Conservation (phyloP, 2,113 vertebrate species). For the Actinemys pallida region DNA sequence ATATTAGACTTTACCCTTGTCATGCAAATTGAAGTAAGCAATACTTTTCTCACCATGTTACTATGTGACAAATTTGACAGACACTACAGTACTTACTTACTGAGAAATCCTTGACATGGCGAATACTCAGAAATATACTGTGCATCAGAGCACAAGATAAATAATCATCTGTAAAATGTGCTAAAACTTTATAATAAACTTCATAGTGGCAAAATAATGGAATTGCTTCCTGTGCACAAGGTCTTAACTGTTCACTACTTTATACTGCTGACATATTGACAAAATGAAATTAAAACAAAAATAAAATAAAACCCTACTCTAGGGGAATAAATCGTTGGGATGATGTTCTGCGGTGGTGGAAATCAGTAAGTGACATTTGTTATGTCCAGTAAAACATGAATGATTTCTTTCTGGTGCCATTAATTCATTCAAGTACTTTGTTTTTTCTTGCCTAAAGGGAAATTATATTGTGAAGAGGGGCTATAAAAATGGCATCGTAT, state of each 20-base stretch:
- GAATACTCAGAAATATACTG: not conserved
- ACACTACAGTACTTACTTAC: accelerated
- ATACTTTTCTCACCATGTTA: not conserved
- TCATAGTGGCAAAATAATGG: not conserved
- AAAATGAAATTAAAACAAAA: not conserved
- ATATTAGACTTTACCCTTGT: slow-evolving; percentile 1
- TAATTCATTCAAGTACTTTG: not conserved
- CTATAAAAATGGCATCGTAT: not conserved
- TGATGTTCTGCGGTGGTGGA: not conserved
- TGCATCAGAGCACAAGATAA: not conserved
- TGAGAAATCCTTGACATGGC: not conserved
- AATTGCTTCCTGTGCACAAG: not conserved
- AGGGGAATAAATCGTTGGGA: not conserved
- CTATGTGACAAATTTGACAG: not conserved
- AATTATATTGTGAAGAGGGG: not conserved
- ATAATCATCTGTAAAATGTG: not conserved
- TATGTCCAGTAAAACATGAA: not conserved
- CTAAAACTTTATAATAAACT: not conserved
- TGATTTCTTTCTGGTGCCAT: not conserved
- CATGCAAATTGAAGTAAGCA: not conserved
- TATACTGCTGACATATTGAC: not conserved
- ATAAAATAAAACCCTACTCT: not conserved
- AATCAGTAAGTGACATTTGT: not conserved
- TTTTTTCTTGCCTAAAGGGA: not conserved
- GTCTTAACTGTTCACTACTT: accelerated